Evolutionary conservation across 2,113 vertebrate species (phyloP).

Genomic region (Lophius piscatorius): DNA sequence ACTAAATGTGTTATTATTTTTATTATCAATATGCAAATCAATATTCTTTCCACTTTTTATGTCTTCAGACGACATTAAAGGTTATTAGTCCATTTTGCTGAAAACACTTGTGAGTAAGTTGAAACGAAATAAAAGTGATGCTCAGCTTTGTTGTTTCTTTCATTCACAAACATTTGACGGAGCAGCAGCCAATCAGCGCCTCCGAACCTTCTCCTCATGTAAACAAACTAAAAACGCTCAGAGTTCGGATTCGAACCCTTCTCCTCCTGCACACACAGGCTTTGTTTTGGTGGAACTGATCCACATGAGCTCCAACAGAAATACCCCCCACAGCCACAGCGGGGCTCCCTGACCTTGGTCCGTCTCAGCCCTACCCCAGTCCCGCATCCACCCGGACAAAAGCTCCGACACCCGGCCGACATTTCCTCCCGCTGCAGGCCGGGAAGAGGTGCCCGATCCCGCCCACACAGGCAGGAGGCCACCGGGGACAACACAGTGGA

Average conservation of each 20-base stretch:
- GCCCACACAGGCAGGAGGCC: neutral
- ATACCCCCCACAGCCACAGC: neutral
- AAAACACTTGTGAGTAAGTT: too few species aligned
- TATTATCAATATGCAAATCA: too few species aligned
- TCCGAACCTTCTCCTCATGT: conserved; percentile 14
- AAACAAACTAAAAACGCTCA: conserved; percentile 37
- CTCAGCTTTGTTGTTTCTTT: too few species aligned
- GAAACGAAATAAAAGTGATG: too few species aligned
- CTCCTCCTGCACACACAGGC: too few species aligned
- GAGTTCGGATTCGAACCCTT: too few species aligned
- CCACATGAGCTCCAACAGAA: too few species aligned
- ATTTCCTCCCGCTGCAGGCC: conserved; percentile 48
- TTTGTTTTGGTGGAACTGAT: too few species aligned
- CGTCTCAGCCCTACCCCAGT: conserved; percentile 42
- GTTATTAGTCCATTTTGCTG: too few species aligned
- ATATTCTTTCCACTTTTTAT: too few species aligned
- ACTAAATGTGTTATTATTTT: too few species aligned
- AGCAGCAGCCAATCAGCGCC: conserved; percentile 43
- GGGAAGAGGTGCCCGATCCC: neutral
- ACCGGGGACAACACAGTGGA: accelerated
- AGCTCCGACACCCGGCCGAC: conserved; percentile 51
- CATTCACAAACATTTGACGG: conserved; percentile 11
- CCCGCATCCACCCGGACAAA: conserved; percentile 55
- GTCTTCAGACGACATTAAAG: too few species aligned
- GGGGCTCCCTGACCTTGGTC: conserved; percentile 68